Evolutionary conservation across 2,888 invertebrate species (phyloP).

Genomic region (Tetragonula carbonaria): DNA sequence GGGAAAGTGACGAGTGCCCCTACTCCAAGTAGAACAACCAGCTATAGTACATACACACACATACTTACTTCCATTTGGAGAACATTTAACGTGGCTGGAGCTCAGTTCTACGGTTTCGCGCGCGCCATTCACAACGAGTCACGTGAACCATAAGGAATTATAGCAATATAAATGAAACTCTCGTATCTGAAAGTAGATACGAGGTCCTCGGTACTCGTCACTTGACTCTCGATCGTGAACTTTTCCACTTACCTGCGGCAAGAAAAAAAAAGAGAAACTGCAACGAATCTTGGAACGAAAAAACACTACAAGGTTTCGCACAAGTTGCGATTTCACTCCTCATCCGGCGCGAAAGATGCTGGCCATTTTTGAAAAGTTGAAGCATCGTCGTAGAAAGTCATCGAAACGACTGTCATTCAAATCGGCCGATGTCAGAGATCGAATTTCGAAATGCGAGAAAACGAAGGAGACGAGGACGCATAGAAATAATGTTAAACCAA

Average conservation of each 20-base stretch:
- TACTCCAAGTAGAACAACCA: conserved; percentile 41
- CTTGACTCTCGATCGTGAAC: neutral
- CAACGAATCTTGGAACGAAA: no score
- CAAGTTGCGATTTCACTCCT: no score
- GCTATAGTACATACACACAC: conserved; percentile 12
- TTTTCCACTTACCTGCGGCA: neutral
- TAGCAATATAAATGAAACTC: neutral
- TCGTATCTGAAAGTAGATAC: neutral
- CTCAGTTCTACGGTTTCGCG: conserved; percentile 61
- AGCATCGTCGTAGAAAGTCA: conserved; percentile 5
- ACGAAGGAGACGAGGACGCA: neutral
- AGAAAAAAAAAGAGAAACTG: neutral
- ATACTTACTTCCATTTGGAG: conserved; percentile 43
- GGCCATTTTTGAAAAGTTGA: conserved; percentile 28
- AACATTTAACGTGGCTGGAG: conserved; percentile 47
- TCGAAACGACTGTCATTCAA: neutral
- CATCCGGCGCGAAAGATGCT: conserved; percentile 12
- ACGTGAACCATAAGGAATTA: neutral
- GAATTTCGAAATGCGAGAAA: neutral
- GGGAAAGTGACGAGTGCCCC: conserved; percentile 37
- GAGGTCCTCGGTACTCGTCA: neutral
- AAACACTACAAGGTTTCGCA: neutral
- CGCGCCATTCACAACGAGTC: conserved; percentile 40
- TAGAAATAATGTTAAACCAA: neutral
- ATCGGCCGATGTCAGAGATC: neutral